Percentiles rank a stretch among this genome's conserved stretches.
Evolutionary conservation across 2,888 invertebrate species (phyloP).

Genomic region (Oscheius onirici): DNA sequence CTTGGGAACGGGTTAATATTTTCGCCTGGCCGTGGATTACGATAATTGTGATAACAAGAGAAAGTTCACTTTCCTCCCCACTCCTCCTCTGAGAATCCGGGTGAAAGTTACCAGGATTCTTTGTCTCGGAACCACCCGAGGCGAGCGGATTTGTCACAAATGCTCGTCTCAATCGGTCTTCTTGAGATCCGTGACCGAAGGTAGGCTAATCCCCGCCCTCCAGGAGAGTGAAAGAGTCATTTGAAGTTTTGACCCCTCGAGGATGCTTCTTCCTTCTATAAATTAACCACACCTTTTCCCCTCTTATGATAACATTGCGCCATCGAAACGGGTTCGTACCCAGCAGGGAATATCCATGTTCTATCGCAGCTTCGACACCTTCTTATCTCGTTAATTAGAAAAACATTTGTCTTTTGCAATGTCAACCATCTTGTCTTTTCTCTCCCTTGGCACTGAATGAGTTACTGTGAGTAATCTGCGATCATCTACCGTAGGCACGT

Average conservation of each 20-base stretch:
- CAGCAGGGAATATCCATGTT: background rate
- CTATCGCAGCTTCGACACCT: constrained; percentile 20
- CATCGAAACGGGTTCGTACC: constrained; percentile 23
- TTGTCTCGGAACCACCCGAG: constrained; percentile 17
- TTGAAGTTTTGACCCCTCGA: background rate
- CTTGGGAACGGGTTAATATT: constrained; percentile 4
- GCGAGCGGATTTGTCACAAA: constrained; percentile 27
- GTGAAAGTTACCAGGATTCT: constrained; percentile 8
- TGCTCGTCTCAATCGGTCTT: constrained; percentile 26
- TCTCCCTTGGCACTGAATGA: no score
- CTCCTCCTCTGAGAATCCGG: constrained; percentile 9
- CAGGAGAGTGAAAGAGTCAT: background rate
- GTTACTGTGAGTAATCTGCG: no score
- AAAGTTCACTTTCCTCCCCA: background rate
- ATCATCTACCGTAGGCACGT: background rate
- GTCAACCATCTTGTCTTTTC: no score
- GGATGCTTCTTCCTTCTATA: background rate
- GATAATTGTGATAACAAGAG: background rate
- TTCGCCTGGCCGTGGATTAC: background rate
- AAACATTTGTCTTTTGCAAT: background rate
- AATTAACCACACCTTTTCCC: constrained; percentile 24
- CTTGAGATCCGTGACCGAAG: constrained; percentile 19
- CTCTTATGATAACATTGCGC: constrained; percentile 30
- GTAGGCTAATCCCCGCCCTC: constrained; percentile 10
- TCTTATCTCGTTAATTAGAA: constrained; percentile 11